Conservation (phyloP, 2,797 vertebrate species). For the Megaceryle alcyon region DNA sequence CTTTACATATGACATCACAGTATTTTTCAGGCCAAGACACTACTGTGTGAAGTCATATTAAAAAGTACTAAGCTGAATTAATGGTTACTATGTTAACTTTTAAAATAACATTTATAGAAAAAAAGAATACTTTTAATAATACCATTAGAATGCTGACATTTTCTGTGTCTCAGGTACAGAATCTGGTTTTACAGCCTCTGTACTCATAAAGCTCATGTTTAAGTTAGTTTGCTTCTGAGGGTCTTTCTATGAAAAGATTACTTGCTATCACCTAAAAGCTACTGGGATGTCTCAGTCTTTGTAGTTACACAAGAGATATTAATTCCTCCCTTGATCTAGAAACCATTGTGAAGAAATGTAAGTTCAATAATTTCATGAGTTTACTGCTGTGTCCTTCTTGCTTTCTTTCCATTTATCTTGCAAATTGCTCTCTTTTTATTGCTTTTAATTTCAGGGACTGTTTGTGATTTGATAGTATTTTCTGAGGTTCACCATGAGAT, state of each 20-base stretch:
- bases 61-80: conserved; percentile 18
- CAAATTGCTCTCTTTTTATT: neutral
- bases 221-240: neutral
- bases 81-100: neutral
- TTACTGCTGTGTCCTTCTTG: neutral
- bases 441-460: neutral
- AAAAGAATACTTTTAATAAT: neutral
- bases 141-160: neutral
- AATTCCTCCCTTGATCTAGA: neutral
- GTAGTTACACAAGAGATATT: neutral
- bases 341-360: neutral
- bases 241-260: neutral
- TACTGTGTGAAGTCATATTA: conserved; percentile 4
- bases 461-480: neutral
- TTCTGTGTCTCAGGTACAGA: neutral
- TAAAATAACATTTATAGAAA: neutral
- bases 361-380: neutral
- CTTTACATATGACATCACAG: conserved; percentile 37
- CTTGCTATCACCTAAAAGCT: neutral
- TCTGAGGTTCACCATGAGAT: neutral
- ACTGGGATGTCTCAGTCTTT: neutral
- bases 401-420: neutral
- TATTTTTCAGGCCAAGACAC: conserved; percentile 3
- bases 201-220: neutral
- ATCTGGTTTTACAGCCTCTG: neutral